Base-by-base conservation (phyloP, 1,140 invertebrate genomes). In the Caenorhabditis latens region DNA sequence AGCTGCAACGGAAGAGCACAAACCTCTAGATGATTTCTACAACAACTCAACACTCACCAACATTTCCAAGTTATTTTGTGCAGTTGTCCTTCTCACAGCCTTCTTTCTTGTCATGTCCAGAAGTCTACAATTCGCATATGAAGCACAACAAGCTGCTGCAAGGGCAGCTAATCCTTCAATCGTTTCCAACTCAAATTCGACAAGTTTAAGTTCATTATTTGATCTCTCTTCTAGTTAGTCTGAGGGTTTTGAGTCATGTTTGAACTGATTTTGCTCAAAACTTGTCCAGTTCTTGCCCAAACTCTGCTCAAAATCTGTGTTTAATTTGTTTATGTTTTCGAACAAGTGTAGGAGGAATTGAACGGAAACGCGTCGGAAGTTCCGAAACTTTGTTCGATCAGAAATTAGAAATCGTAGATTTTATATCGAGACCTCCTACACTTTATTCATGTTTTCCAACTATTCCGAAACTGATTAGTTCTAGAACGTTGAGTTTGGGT, bases 81-180 rank as follows among this genome's bases (percentile, higher is more conserved):
- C 87, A 57, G 42, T 88, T 46, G 84, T 88, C 19, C 67, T 88
- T 9, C 46, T 88, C 57, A 88, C 61, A 16, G 85, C 84, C 7
- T 87, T 88, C 53, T 82, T 88, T 24, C 82, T 88, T 11, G 87
- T 88, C 6, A 88, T 87, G 87, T 89, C 67, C 50, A 46, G 82
- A 84, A 86, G 85, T 46, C 61, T 88, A 21, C 71, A 79, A 50
- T 79, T 79, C 24, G 71, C 71, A 24, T 79, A 79, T n/a, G 71
- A 79, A 50, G 46, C 71, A 8, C 71, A 48, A 50, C 61, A 63
- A 11, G 71, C 71, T 24, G 46, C 71, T 21, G 71, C 71, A 14
- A n/a, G 21, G 11, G 43, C 46, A 24, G 46, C 71, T n/a, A n/a
- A n/a, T 50, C 46, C 9, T 13, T 1, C 19, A 32, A 46, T 46